phyloP scores from a whole-genome alignment of 2,888 invertebrate genomes.

The Lobophora halterata region DNA sequence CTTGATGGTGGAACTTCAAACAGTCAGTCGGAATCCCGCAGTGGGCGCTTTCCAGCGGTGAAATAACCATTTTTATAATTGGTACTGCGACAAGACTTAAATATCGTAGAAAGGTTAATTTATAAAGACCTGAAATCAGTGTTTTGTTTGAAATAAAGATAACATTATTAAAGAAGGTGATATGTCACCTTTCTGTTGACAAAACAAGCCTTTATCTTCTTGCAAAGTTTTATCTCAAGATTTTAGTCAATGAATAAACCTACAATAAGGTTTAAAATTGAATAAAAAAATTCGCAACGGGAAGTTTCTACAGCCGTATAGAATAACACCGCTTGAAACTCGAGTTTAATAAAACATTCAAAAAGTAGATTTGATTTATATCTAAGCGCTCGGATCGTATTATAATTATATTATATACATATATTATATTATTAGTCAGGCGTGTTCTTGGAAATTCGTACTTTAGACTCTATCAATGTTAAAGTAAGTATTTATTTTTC shows the following conservation, averaged over 20 bases:
- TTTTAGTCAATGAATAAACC: neutral
- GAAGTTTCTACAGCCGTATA: constrained; percentile 43
- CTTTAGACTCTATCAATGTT: no score
- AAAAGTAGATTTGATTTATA: constrained; percentile 60
- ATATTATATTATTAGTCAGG: no score
- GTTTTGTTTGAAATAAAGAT: constrained; percentile 37
- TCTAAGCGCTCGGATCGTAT: constrained; percentile 35
- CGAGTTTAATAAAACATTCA: constrained; percentile 62
- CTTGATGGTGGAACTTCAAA: no score
- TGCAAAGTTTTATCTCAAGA: constrained; percentile 16
- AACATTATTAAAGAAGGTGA: constrained; percentile 50
- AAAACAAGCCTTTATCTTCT: constrained; percentile 38
- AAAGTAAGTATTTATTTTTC: no score
- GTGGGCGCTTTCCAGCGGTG: no score
- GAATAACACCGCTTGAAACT: constrained; percentile 54
- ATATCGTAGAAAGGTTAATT: constrained; percentile 7
- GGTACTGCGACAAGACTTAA: no score
- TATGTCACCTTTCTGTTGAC: constrained; percentile 45
- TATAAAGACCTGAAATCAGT: constrained; percentile 5
- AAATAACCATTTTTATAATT: no score
- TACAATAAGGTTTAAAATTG: constrained; percentile 27
- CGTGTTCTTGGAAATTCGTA: no score
- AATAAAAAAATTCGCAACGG: neutral
- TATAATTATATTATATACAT: constrained; percentile 29
- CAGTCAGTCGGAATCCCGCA: no score